A percentile compares a stretch with the other conserved stretches of the same genome.
These are phyloP conservation scores for Epizoanthus stellaris DNA, from an alignment of 92 coral and sea anemone species.

Conservation along the genomic window DNA sequence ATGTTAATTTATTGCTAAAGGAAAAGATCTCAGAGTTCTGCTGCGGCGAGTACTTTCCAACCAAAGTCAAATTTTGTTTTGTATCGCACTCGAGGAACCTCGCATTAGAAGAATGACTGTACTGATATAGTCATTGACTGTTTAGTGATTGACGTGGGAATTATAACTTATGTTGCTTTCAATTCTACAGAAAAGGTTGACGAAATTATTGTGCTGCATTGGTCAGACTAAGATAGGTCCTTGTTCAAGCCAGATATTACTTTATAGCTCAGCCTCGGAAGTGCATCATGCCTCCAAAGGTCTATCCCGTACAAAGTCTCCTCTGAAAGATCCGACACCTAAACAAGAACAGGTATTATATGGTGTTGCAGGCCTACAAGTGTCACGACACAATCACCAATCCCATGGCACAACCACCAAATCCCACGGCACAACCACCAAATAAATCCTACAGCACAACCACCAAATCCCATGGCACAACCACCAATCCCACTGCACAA, in stretches of 20 bases:
- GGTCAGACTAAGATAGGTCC: slow-evolving; percentile 4
- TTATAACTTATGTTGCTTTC: background rate
- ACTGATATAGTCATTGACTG: background rate
- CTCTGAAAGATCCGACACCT: slow-evolving; percentile 62
- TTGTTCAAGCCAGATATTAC: slow-evolving; percentile 16
- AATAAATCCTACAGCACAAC: no score
- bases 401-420: no score
- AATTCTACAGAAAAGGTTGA: background rate
- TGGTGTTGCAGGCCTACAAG: background rate
- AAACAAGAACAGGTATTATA: slow-evolving; percentile 59
- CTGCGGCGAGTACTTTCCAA: no score
- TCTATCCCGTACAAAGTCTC: slow-evolving; percentile 78
- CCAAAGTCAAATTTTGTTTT: no score
- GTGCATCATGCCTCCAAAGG: slow-evolving; percentile 26
- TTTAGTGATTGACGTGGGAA: background rate
- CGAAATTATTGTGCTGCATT: background rate
- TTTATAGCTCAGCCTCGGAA: slow-evolving; percentile 5
- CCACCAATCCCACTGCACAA: no score
- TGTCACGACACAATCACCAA: no score
- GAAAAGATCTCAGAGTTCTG: no score
- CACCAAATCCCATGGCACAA: no score
- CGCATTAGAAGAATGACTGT: no score
- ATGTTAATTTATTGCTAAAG: no score
- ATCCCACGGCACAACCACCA: no score
- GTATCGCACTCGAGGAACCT: no score